These are phyloP conservation scores for Drosophila pseudotakahashii DNA, from an alignment of 2,888 invertebrate species.

Conservation along the genomic window DNA sequence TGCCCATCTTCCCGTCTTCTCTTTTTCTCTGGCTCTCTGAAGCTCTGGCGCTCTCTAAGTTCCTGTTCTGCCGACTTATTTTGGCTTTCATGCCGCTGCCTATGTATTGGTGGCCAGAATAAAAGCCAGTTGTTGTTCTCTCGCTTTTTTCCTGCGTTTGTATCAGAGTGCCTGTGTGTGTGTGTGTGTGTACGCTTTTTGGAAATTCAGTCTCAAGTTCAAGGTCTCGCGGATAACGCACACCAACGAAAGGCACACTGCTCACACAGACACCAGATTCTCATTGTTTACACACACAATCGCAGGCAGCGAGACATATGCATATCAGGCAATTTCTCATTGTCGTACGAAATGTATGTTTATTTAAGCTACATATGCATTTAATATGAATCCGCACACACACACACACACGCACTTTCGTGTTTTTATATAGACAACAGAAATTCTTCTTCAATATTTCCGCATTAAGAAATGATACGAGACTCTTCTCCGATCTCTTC, in stretches of 20 bases:
- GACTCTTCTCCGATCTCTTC: constrained; percentile 28
- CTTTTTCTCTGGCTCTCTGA: constrained; percentile 19
- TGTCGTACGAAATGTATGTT: constrained; percentile 29
- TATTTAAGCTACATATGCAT: constrained; percentile 39
- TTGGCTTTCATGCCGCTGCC: constrained; percentile 65
- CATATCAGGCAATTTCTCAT: constrained; percentile 44
- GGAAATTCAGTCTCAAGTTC: constrained; percentile 85
- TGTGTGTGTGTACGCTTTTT: constrained; percentile 78
- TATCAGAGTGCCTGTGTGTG: constrained; percentile 36
- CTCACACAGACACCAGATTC: constrained; percentile 29
- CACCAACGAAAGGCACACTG: constrained; percentile 46
- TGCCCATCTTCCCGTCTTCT: neutral
- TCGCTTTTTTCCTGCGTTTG: constrained; percentile 35
- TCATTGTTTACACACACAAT: constrained; percentile 42
- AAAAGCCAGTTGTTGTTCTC: constrained; percentile 38
- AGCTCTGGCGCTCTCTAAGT: constrained; percentile 46
- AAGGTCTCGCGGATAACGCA: constrained; percentile 84
- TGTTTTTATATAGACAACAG: constrained; percentile 24
- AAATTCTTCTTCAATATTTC: constrained; percentile 69
- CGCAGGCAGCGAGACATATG: constrained; percentile 25
- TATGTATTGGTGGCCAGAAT: constrained; percentile 26
- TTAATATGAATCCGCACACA: constrained; percentile 33
- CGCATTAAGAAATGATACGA: constrained; percentile 73
- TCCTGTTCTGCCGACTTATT: constrained; percentile 75
- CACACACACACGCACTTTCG: constrained; percentile 13